Percentiles rank a stretch among this genome's conserved stretches.
phyloP scores from a whole-genome alignment of 2,797 vertebrate species.

The Nyctibius grandis region DNA sequence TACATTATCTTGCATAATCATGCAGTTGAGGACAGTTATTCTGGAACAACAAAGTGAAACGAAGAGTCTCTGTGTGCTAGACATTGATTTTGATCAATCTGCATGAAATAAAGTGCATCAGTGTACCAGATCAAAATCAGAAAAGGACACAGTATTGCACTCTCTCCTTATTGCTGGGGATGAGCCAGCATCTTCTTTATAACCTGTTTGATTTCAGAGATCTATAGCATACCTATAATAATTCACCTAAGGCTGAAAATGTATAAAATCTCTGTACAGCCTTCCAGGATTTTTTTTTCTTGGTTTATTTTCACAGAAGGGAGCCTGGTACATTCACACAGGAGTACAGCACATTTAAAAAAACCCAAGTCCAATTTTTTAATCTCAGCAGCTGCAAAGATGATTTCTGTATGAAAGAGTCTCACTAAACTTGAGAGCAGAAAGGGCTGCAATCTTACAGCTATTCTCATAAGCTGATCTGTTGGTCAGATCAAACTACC shows the following conservation, averaged over 20 bases:
- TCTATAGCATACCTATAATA: neutral
- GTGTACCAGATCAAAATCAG: neutral
- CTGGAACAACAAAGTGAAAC: neutral
- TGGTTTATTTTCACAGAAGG: neutral
- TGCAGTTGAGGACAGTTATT: neutral
- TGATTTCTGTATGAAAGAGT: neutral
- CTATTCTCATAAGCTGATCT: neutral
- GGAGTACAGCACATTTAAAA: neutral
- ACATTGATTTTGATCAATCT: neutral
- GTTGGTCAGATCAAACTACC: neutral
- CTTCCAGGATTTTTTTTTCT: neutral
- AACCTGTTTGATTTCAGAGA: neutral
- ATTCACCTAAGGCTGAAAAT: neutral
- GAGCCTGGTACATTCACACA: neutral
- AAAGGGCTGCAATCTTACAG: neutral
- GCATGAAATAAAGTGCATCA: neutral
- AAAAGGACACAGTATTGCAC: neutral
- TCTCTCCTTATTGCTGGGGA: neutral
- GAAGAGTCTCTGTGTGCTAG: neutral
- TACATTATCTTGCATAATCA: neutral
- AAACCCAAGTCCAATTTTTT: fast-evolving
- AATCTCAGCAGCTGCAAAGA: neutral
- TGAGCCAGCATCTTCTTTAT: neutral
- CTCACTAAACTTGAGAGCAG: neutral
- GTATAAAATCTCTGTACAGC: neutral